A percentile compares a stretch with the other conserved stretches of the same genome.
These are phyloP conservation scores for Uropsilus gracilis DNA, from an alignment of 2,113 vertebrate genomes.

Conservation along the genomic window DNA sequence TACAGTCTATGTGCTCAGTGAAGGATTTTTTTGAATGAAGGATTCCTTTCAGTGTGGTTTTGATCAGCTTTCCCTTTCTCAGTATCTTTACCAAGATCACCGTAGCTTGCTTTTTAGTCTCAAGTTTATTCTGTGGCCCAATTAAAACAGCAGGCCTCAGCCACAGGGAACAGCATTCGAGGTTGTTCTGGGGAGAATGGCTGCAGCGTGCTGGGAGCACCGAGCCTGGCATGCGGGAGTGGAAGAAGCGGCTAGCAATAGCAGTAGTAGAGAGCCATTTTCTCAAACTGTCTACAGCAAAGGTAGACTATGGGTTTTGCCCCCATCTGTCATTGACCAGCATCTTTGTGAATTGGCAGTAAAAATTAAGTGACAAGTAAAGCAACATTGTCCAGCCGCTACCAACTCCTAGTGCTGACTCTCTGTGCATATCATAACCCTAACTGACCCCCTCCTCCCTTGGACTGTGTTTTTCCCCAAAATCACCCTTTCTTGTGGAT, in stretches of 20 bases:
- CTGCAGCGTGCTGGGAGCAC: neutral
- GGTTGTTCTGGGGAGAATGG: neutral
- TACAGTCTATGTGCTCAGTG: neutral
- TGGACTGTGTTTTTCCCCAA: neutral
- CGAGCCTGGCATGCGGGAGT: neutral
- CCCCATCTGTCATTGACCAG: neutral
- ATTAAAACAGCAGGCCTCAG: neutral
- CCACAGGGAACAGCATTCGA: neutral
- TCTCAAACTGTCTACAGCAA: neutral
- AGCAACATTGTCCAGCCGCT: neutral
- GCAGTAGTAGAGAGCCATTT: neutral
- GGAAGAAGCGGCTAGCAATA: neutral
- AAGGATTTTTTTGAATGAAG: neutral
- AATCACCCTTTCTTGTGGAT: neutral
- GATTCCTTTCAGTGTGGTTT: neutral
- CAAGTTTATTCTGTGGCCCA: neutral
- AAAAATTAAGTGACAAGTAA: constrained; percentile 1
- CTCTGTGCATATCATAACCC: neutral
- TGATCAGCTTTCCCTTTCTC: neutral
- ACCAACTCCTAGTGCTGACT: neutral
- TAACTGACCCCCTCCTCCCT: neutral
- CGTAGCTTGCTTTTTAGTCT: neutral
- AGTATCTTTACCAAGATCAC: neutral
- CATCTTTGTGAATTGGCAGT: neutral
- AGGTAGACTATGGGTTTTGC: neutral